Evolutionary conservation across 2,888 invertebrate species (phyloP).

Genomic region (Liodrosophila aerea): DNA sequence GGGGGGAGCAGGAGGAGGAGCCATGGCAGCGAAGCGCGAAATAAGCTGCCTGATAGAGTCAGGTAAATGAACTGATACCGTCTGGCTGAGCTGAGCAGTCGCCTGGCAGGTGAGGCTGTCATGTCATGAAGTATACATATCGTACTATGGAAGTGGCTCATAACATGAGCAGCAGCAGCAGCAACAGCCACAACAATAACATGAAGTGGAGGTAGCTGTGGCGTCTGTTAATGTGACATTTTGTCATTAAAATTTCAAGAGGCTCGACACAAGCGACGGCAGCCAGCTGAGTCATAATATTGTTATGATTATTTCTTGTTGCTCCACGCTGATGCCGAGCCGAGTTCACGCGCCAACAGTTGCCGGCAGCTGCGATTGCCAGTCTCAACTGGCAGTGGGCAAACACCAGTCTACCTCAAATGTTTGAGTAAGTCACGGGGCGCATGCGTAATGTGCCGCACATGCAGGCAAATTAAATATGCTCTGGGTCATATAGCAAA

Average conservation of each 20-base stretch:
- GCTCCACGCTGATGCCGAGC: slow-evolving; percentile 5
- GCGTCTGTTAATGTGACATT: slow-evolving; percentile 64
- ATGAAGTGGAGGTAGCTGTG: not conserved
- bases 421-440: too few species aligned
- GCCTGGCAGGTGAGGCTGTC: slow-evolving; percentile 24
- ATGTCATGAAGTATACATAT: slow-evolving; percentile 22
- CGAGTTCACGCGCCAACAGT: slow-evolving; percentile 37
- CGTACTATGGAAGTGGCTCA: slow-evolving; percentile 21
- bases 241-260: slow-evolving; percentile 67
- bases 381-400: slow-evolving; percentile 3
- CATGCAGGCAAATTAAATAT: slow-evolving; percentile 61
- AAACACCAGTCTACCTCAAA: too few species aligned
- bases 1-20: not conserved
- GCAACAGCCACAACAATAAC: slow-evolving; percentile 3
- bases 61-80: slow-evolving; percentile 45
- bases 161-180: slow-evolving; percentile 15
- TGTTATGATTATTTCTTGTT: slow-evolving; percentile 56
- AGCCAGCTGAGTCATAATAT: slow-evolving; percentile 54
- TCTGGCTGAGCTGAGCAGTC: not conserved
- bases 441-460: slow-evolving; percentile 56
- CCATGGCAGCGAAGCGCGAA: slow-evolving; percentile 44
- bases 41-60: slow-evolving; percentile 61
- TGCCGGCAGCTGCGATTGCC: slow-evolving; percentile 44
- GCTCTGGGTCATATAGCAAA: slow-evolving; percentile 56
- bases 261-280: slow-evolving; percentile 43